These are phyloP conservation scores for Megamerina dolium DNA, from an alignment of 2,888 invertebrate genomes.

Conservation along the genomic window DNA sequence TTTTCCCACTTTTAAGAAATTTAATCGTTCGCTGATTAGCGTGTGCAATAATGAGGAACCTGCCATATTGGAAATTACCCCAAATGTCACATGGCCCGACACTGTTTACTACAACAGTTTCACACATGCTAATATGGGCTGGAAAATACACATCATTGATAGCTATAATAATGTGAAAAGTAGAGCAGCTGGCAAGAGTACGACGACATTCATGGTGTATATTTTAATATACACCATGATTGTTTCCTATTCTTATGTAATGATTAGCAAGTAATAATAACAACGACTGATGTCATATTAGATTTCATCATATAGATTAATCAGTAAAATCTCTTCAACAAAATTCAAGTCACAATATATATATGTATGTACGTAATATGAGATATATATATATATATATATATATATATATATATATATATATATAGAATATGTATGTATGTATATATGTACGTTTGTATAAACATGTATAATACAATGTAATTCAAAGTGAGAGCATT, in stretches of 20 bases:
- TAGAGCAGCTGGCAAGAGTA: too few relatives aligned
- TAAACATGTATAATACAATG: conserved; percentile 7
- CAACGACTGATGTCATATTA: too few relatives aligned
- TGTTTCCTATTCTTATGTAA: too few relatives aligned
- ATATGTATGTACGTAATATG: conserved; percentile 4
- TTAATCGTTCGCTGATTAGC: conserved; percentile 68
- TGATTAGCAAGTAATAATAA: too few relatives aligned
- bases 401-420: conserved; percentile 16
- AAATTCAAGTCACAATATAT: too few relatives aligned
- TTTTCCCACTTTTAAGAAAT: conserved; percentile 74
- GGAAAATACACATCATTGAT: conserved; percentile 87
- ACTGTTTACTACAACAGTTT: conserved; percentile 89
- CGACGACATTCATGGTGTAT: too few relatives aligned
- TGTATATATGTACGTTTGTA: conserved; percentile 5
- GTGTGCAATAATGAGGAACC: conserved; percentile 70
- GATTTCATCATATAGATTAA: too few relatives aligned
- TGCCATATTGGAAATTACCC: conserved; percentile 70
- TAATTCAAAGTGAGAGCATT: too few relatives aligned
- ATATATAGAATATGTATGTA: conserved; percentile 6
- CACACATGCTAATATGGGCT: conserved; percentile 91
- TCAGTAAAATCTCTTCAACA: too few relatives aligned
- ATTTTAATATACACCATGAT: too few relatives aligned
- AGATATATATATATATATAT: too few relatives aligned
- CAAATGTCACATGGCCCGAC: conserved; percentile 88
- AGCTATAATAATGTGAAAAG: conserved; percentile 43